Base-by-base conservation (phyloP, 23 tunicate genomes). In the Oikopleura dioica region DNA sequence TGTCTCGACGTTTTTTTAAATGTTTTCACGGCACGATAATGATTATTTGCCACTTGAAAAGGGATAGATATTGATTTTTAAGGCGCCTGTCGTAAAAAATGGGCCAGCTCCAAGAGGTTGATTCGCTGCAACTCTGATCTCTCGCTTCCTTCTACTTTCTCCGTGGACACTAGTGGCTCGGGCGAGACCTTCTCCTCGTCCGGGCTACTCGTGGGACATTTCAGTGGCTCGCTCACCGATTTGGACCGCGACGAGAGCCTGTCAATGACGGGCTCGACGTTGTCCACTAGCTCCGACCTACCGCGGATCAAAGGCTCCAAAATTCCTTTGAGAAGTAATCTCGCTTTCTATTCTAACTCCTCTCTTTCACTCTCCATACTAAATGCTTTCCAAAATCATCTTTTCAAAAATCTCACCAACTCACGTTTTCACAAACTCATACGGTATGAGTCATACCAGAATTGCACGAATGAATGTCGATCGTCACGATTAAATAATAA, bases 91-190 rank as follows among this genome's bases (percentile, higher is more conserved):
- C n/a, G n/a, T n/a, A 44, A 44, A 21, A 63, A 63, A 31, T 63
- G 33, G 32, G 30, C 29, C 2, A 23, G 5, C 5, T 23, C 31
- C 2, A 63, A 63, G 30, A 23, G 72, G 72, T 63, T 63, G 72
- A 63, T 63, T 63, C 72, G 72, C 26, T 63, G 72, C 30, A 63
- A 63, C 72, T 63, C 72, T 24, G 72, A 63, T 29, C 72, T 63
- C 30, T 63, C 72, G 28, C 31, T 63, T 12, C 72, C 72, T 2
- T 23, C 26, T 16, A 63, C 30, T 2, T 63, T 63, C 72, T 12
- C 16, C 26, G 30, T 63, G 29, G 72, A 63, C 33, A 63, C 4
- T 12, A 63, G 26, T 63, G 72, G 26, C 33, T 21, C 72, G 33
- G 33, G n/a, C n/a, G n/a, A n/a, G n/a, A n/a, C n/a, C n/a, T n/a